phyloP scores from a whole-genome alignment of 2,888 invertebrate species.

The Lobophora halterata region DNA sequence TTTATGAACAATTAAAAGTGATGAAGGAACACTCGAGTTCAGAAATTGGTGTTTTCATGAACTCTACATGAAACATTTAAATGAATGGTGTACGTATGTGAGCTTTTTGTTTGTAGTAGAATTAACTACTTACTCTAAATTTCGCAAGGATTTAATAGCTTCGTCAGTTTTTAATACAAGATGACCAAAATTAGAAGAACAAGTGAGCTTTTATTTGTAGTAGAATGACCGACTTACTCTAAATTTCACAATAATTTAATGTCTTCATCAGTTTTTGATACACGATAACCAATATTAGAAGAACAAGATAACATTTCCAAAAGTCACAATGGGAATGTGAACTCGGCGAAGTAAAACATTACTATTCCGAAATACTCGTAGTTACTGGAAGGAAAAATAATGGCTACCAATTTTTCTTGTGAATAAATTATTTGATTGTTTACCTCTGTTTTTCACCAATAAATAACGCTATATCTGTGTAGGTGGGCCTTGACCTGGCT shows the following conservation, averaged over 20 bases:
- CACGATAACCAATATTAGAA: too few species aligned
- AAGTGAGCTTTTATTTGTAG: too few species aligned
- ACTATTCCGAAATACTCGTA: conserved; percentile 14
- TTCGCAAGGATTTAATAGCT: too few species aligned
- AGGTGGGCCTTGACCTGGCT: conserved; percentile 26
- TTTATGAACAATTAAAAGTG: conserved; percentile 55
- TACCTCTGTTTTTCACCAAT: conserved; percentile 23
- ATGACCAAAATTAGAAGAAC: too few species aligned
- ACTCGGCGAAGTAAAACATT: conserved; percentile 9
- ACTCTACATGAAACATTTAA: conserved; percentile 9
- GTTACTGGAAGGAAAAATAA: conserved; percentile 18
- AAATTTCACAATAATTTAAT: too few species aligned
- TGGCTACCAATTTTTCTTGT: conserved; percentile 22
- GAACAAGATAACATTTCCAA: too few species aligned
- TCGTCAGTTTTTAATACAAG: too few species aligned
- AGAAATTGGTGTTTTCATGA: conserved; percentile 39
- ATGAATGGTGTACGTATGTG: conserved; percentile 24
- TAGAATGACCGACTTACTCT: too few species aligned
- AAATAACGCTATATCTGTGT: conserved; percentile 21
- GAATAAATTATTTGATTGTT: conserved; percentile 26
- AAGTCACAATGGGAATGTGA: too few species aligned
- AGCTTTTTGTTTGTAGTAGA: conserved; percentile 17
- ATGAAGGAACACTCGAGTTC: conserved; percentile 42
- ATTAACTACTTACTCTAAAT: conserved; percentile 17
- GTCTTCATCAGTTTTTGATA: too few species aligned